phyloP scores from a whole-genome alignment of 2,113 vertebrate species.

The Alexandromys fortis region DNA sequence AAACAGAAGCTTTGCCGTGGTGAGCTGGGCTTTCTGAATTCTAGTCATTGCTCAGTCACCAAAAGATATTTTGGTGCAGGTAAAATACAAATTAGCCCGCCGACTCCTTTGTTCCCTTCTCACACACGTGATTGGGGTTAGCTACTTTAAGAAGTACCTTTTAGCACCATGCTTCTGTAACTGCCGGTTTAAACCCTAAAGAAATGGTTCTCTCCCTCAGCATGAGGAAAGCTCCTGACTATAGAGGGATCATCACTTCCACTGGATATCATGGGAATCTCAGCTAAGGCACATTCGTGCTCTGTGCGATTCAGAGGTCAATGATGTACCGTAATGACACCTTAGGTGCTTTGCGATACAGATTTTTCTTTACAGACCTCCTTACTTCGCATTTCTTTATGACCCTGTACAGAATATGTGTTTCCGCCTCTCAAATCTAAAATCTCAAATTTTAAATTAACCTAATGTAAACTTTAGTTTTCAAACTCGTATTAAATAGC shows the following conservation, averaged over 20 bases:
- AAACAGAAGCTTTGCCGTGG: not conserved
- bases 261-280: not conserved
- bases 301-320: conserved; percentile 38
- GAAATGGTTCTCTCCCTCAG: not conserved
- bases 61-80: not conserved
- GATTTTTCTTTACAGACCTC: not conserved
- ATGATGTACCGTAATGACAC: not conserved
- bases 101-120: not conserved
- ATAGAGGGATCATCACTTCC: not conserved
- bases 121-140: not conserved
- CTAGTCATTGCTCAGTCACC: not conserved
- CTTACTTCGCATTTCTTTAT: not conserved
- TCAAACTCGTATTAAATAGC: conserved; percentile 19
- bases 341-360: not conserved
- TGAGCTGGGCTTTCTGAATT: not conserved
- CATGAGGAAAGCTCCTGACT: not conserved
- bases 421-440: conserved; percentile 45
- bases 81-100: conserved; percentile 12
- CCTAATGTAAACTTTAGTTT: conserved; percentile 47
- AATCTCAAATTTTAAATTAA: conserved; percentile 67
- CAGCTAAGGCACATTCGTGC: not conserved
- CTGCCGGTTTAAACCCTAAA: conserved; percentile 1
- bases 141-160: not conserved
- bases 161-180: conserved; percentile 34
- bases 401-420: not conserved